Conservation (phyloP, 2,888 invertebrate species). For the Metalampra italica region DNA sequence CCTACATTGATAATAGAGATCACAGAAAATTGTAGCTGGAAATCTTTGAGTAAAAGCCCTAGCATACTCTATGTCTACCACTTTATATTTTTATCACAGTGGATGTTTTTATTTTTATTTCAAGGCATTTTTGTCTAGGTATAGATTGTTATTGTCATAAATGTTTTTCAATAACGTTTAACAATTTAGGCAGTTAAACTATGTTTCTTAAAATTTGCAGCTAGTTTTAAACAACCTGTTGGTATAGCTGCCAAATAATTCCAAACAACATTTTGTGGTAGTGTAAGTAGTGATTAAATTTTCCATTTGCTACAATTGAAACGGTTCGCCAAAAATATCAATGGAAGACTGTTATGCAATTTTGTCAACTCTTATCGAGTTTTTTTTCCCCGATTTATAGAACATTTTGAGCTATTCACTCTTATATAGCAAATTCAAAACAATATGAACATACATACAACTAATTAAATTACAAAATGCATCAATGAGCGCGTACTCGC, state of each 20-base stretch:
- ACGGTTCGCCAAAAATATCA: slow-evolving; percentile 63
- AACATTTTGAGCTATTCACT: slow-evolving; percentile 41
- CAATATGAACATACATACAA: slow-evolving; percentile 43
- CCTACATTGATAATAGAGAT: slow-evolving; percentile 77
- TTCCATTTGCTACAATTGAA: slow-evolving; percentile 69
- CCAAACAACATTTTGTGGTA: slow-evolving; percentile 39
- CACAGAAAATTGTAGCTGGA: slow-evolving; percentile 80
- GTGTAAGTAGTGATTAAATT: slow-evolving; percentile 32
- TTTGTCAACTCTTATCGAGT: slow-evolving; percentile 12
- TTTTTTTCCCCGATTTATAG: slow-evolving; percentile 34
- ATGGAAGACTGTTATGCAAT: slow-evolving; percentile 60
- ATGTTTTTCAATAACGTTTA: neutral
- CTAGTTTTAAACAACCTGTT: neutral
- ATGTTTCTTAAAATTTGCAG: too few relatives aligned
- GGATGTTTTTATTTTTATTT: slow-evolving; percentile 56
- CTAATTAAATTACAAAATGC: slow-evolving; percentile 75
- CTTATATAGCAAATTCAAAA: slow-evolving; percentile 54
- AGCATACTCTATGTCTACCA: slow-evolving; percentile 71
- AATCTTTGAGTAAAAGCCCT: slow-evolving; percentile 74
- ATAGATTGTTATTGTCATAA: slow-evolving; percentile 55
- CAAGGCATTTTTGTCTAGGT: slow-evolving; percentile 59
- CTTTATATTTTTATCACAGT: slow-evolving; percentile 73
- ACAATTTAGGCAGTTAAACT: too few relatives aligned
- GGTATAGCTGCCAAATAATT: slow-evolving; percentile 14
- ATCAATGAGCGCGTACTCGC: slow-evolving; percentile 46